A percentile compares a stretch with the other conserved stretches of the same genome.
Conservation (phyloP, 2,797 vertebrate species). For the Dicrostonyx torquatus region DNA sequence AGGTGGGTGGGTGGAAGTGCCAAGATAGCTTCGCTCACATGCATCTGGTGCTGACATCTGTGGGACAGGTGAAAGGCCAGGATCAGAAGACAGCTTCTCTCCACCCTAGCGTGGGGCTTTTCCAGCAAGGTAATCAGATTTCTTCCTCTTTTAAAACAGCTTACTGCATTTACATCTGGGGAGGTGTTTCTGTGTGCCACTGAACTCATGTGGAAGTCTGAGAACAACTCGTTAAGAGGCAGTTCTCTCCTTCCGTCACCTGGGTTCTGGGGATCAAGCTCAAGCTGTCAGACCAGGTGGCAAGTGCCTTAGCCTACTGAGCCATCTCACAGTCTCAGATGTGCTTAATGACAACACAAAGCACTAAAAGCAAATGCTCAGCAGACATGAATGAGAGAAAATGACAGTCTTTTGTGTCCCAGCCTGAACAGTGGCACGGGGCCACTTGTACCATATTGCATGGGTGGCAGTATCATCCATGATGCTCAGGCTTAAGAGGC, state of each 20-base stretch:
- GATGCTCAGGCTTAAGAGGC: neutral
- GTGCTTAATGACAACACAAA: neutral
- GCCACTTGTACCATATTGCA: neutral
- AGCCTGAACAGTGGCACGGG: neutral
- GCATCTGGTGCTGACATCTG: neutral
- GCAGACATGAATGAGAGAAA: neutral
- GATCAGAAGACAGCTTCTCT: accelerated
- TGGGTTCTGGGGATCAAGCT: neutral
- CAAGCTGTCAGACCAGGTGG: too few relatives aligned
- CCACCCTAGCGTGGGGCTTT: neutral
- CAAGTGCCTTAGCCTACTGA: neutral
- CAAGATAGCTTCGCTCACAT: neutral
- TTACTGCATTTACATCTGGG: neutral
- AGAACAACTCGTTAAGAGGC: neutral
- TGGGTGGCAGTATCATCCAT: neutral
- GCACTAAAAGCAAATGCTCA: neutral
- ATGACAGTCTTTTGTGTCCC: neutral
- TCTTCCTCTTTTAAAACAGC: neutral
- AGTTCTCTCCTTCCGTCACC: neutral
- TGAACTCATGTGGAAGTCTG: neutral
- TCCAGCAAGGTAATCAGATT: neutral
- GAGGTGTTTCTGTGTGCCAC: neutral
- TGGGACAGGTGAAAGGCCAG: neutral
- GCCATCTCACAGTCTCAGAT: neutral
- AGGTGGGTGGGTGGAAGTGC: neutral